These are phyloP conservation scores for Gasterosteus aculeatus DNA, from an alignment of 2,113 vertebrate species.

Conservation along the genomic window DNA sequence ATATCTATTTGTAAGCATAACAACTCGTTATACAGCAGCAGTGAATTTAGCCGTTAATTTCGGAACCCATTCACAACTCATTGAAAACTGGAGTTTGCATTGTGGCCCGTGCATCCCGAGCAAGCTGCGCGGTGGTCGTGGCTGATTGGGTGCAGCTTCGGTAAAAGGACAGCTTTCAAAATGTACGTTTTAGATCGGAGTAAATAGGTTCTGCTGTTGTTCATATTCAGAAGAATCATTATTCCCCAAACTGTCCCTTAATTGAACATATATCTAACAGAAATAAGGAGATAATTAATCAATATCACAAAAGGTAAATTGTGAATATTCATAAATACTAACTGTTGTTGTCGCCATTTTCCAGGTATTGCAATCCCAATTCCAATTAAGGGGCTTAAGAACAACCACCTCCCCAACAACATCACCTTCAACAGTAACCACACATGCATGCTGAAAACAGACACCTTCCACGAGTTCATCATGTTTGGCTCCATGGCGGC, in stretches of 20 bases:
- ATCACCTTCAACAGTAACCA: slow-evolving; percentile 84
- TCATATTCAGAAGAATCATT: slow-evolving; percentile 19
- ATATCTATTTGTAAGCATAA: slow-evolving; percentile 93
- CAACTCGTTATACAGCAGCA: not conserved
- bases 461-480: slow-evolving; percentile 90
- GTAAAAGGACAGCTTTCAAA: not conserved
- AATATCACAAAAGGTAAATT: not conserved
- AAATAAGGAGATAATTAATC: not conserved
- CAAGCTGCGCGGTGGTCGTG: not conserved
- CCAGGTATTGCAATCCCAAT: slow-evolving; percentile 95
- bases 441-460: slow-evolving; percentile 86
- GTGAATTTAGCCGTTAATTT: not conserved
- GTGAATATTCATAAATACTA: not conserved
- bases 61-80: not conserved
- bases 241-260: not conserved
- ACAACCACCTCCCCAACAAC: slow-evolving; percentile 73
- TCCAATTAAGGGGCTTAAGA: slow-evolving; percentile 90
- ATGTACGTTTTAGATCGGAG: not conserved
- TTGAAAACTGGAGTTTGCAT: not conserved
- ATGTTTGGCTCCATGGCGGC: slow-evolving; percentile 92
- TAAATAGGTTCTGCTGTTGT: not conserved
- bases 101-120: not conserved
- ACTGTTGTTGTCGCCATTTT: slow-evolving; percentile 59
- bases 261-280: not conserved
- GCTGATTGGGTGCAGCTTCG: not conserved